Conservation (phyloP, 1,140 invertebrate species). For the Drosophila willistoni region DNA sequence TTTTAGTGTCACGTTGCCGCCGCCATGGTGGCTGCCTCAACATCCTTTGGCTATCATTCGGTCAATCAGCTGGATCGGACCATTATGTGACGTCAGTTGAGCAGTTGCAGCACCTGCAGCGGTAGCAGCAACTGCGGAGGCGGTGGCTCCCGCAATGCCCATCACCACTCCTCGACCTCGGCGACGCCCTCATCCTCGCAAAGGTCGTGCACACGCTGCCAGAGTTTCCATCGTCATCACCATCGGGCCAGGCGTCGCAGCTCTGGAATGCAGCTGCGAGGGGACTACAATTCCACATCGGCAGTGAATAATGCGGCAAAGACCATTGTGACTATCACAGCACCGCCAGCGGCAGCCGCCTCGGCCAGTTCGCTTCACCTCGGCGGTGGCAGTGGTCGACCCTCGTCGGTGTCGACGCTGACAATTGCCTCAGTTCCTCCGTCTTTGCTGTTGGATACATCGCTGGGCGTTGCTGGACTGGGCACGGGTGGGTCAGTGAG, state of each 20-base stretch:
- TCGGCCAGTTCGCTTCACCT: conserved; percentile 62
- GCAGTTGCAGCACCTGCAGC: conserved; percentile 83
- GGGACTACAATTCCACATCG: conserved; percentile 70
- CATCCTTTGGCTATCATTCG: conserved; percentile 81
- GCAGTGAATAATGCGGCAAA: conserved; percentile 71
- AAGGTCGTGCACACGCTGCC: conserved; percentile 75
- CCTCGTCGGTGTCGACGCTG: conserved; percentile 65
- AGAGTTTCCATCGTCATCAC: conserved; percentile 81
- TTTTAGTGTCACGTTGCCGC: conserved; percentile 80
- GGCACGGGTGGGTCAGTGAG: conserved; percentile 49
- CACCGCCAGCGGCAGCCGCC: conserved; percentile 68
- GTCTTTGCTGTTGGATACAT: conserved; percentile 45
- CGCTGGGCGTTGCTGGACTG: conserved; percentile 11
- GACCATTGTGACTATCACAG: conserved; percentile 71
- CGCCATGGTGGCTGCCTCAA: conserved; percentile 81
- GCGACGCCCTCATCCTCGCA: conserved; percentile 66
- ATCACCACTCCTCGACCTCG: conserved; percentile 65
- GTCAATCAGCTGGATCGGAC: conserved; percentile 80
- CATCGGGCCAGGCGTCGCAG: conserved; percentile 75
- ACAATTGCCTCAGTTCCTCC: conserved; percentile 70
- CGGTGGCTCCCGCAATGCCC: conserved; percentile 52
- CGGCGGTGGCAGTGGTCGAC: conserved; percentile 41
- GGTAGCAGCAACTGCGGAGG: conserved; percentile 78
- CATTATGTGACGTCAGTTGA: conserved; percentile 82
- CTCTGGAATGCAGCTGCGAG: conserved; percentile 65